Base-by-base conservation (phyloP, 2,113 vertebrate species). In the Syngnathus typhle region DNA sequence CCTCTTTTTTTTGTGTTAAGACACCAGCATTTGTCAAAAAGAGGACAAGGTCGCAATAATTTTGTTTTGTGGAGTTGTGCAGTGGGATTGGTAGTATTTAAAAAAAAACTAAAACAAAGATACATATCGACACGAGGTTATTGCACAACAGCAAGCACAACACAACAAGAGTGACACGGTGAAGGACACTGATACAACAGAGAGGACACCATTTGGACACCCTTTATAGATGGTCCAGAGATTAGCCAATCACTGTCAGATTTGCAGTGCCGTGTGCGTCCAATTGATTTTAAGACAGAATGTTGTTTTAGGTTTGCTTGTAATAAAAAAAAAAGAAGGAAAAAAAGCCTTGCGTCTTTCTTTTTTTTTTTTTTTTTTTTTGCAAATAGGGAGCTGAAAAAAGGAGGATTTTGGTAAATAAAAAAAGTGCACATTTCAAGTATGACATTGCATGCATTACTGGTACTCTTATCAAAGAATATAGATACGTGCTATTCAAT, bases 401-500 rank as follows among this genome's bases (percentile, higher is more conserved):
- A 79, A 83, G 60, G 80, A 85, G 78, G 74, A 75, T 84, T 86
- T 84, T 84, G 71, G 84, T 75, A 78, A 86, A 87, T 65, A 82
- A 85, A 87, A 68, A 46, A 46, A 18, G 83, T 87, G 86, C 85
- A 90, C 87, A 90, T 84, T 85, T 87, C 75, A 88, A 84, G 71
- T 83, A 83, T 85, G 85, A 89, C 82, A 88, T 77, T 87, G 93
- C 96, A 98, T 98, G 96, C 96, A 99, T 93, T 95, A 96, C 89
- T 85, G 89, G 21, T 88, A 92, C 72, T 74, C 54, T 32, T 85
- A 74, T 62, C 60, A 79, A 84, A 80, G 67, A 74, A 81, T 79
- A 84, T 79, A 84, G 77, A 23, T 49, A 65, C 52, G 87, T 82
- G 80, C 59, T 78, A 87, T 85, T 89, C 6, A 90, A 89, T 89